Percentiles rank a stretch among this genome's conserved stretches.
These are phyloP conservation scores for Dermatemys mawii DNA, from an alignment of 2,113 vertebrate genomes.

Conservation along the genomic window DNA sequence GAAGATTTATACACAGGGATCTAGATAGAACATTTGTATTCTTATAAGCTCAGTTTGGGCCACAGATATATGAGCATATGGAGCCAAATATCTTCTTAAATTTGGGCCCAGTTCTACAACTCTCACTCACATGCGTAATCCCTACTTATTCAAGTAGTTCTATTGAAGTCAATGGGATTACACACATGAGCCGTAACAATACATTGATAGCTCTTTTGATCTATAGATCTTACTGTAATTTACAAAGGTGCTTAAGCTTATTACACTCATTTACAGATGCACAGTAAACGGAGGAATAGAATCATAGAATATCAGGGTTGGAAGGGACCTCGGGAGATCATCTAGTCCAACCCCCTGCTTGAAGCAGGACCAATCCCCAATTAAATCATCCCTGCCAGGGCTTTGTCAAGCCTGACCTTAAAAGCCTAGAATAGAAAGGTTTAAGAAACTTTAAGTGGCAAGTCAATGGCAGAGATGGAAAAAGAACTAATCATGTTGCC, in stretches of 20 bases:
- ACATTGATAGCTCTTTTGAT: not conserved
- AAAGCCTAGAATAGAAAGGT: no score
- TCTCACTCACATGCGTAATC: not conserved
- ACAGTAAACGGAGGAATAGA: not conserved
- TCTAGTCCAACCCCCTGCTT: no score
- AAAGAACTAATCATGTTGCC: not conserved
- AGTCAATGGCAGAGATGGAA: not conserved
- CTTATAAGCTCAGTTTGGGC: not conserved
- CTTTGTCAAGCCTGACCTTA: no score
- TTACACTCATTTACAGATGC: not conserved
- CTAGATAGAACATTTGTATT: not conserved
- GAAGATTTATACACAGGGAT: not conserved
- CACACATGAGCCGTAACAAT: not conserved
- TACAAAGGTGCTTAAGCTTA: not conserved
- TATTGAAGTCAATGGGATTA: not conserved
- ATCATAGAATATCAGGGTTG: no score
- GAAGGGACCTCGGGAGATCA: no score
- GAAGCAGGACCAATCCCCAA: no score
- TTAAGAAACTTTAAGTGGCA: not conserved
- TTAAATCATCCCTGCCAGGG: no score
- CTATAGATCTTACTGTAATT: not conserved
- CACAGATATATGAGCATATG: not conserved
- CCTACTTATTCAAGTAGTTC: not conserved
- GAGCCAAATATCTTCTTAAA: not conserved
- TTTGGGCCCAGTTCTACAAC: no score